These are phyloP conservation scores for Spodoptera picta DNA, from an alignment of 2,888 invertebrate genomes.

Conservation along the genomic window DNA sequence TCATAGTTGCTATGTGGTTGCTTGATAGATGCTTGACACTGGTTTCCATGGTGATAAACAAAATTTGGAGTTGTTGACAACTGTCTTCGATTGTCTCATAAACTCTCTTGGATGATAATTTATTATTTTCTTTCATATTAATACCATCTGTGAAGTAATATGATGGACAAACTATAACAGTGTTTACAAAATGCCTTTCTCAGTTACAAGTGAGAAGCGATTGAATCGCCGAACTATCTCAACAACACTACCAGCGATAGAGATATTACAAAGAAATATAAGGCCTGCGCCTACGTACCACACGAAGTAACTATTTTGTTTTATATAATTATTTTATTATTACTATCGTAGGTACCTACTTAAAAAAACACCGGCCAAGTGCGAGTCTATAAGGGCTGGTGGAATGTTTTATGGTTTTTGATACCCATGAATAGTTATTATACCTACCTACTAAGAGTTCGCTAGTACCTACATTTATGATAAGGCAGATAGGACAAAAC, in stretches of 20 bases:
- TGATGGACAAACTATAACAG: not conserved
- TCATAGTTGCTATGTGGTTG: no score
- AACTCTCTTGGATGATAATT: not conserved
- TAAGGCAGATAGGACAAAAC: no score
- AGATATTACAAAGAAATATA: constrained; percentile 79
- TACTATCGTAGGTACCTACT: no score
- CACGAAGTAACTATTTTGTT: constrained; percentile 62
- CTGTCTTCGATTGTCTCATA: constrained; percentile 18
- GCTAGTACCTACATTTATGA: no score
- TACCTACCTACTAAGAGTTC: no score
- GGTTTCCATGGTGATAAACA: constrained; percentile 43
- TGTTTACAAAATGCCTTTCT: constrained; percentile 1
- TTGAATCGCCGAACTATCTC: constrained; percentile 53
- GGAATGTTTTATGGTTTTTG: no score
- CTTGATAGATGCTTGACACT: no score
- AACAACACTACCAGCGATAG: constrained; percentile 77
- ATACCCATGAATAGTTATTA: no score
- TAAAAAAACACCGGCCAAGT: no score
- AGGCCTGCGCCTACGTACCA: constrained; percentile 71
- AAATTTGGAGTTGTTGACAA: constrained; percentile 31
- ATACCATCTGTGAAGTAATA: no score
- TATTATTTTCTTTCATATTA: not conserved
- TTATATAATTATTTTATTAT: not conserved
- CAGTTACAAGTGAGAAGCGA: constrained; percentile 37
- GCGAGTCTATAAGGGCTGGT: no score